phyloP scores from a whole-genome alignment of 2,797 vertebrate species.

The Eremophila alpestris region DNA sequence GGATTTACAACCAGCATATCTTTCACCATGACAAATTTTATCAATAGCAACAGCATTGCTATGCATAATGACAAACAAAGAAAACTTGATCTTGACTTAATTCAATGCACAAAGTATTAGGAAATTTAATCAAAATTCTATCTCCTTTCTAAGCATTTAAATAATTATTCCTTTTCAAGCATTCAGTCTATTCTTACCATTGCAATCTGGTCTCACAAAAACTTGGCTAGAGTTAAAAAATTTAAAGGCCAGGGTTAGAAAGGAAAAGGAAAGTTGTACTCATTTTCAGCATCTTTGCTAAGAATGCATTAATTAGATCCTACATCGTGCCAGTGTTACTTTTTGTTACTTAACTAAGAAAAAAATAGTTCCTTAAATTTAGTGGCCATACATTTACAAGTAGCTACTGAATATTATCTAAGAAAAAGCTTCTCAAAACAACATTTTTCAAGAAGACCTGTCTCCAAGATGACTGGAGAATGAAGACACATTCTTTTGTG shows the following conservation, averaged over 20 bases:
- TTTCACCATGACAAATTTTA: slow-evolving; percentile 22
- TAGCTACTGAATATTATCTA: not conserved
- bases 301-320: slow-evolving; percentile 36
- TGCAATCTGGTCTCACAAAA: slow-evolving; percentile 55
- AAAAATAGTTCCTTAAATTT: not conserved
- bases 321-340: not conserved
- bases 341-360: not conserved
- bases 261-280: slow-evolving; percentile 12
- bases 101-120: not conserved
- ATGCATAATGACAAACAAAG: not conserved
- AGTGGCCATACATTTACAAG: not conserved
- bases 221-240: slow-evolving; percentile 45
- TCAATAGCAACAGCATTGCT: not conserved
- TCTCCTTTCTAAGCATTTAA: not conserved
- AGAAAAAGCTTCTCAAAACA: not conserved
- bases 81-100: not conserved
- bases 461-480: not conserved
- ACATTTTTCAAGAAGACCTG: not conserved
- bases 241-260: slow-evolving; percentile 39
- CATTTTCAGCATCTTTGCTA: slow-evolving; percentile 12
- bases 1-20: not conserved
- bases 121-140: not conserved
- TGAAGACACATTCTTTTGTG: not conserved
- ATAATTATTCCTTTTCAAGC: slow-evolving; percentile 19
- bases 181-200: slow-evolving; percentile 37